Evolutionary conservation across 2,113 vertebrate genomes (phyloP).

Genomic region (Buteo buteo): DNA sequence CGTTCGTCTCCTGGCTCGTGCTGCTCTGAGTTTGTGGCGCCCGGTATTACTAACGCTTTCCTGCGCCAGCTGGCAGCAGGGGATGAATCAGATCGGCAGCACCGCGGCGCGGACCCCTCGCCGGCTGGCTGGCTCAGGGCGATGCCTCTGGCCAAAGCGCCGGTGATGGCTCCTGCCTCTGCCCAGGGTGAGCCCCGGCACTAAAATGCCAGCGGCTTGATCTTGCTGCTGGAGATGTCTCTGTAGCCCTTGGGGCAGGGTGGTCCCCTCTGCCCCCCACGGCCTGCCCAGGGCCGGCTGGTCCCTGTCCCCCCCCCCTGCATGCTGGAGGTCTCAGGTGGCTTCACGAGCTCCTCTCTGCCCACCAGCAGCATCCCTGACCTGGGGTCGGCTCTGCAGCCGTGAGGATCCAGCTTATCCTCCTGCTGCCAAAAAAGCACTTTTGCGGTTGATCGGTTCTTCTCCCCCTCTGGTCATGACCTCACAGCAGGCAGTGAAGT

Average conservation of each 20-base stretch:
- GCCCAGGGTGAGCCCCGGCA: neutral
- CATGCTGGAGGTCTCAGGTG: neutral
- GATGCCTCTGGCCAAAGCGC: neutral
- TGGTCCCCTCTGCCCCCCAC: neutral
- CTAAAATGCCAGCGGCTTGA: neutral
- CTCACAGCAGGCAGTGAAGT: neutral
- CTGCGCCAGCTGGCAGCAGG: constrained; percentile 42
- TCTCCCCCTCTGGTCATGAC: neutral
- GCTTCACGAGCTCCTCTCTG: neutral
- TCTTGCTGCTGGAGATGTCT: neutral
- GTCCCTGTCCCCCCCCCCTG: neutral
- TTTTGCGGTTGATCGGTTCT: neutral
- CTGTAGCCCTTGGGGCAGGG: no score
- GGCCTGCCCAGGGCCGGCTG: fast-evolving
- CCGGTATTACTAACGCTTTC: neutral
- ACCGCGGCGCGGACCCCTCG: neutral
- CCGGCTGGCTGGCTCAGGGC: neutral
- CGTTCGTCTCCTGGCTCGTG: constrained; percentile 40
- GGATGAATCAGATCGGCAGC: constrained; percentile 25
- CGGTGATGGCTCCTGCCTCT: neutral
- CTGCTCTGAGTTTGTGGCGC: neutral
- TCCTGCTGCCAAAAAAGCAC: neutral
- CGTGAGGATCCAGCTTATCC: neutral
- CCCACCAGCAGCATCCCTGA: neutral
- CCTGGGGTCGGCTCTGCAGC: neutral